Base-by-base conservation (phyloP, 2,797 vertebrate genomes). In the Spinus pinus region DNA sequence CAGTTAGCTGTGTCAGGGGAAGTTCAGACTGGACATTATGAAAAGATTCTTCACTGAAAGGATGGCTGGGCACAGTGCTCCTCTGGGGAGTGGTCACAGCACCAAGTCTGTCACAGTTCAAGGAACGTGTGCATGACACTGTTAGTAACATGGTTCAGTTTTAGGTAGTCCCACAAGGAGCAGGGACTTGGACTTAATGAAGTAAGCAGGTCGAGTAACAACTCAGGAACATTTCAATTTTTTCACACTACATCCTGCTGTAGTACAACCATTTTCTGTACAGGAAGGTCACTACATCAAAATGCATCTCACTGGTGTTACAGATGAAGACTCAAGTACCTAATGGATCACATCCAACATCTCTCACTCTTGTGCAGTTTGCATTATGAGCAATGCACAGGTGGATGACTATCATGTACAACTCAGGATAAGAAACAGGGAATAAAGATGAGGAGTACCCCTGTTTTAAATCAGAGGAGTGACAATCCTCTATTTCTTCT, bases 61-160 rank as follows among this genome's bases (percentile, higher is more conserved):
- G 13, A 7, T 30, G 20, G 15, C 54, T 0, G 0, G 27, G 12
- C 41, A 60, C 33, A 23, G 14, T 24, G 47, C 19, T 37, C 13
- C 49, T 47, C 42, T 69, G 16, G 20, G 23, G 31, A 54, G 16
- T 6, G 6, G 16, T 50, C 20, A 62, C 6, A 30, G 49, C 49
- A 82, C 17, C 35, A 22, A 18, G 37, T 6, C 27, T 37, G 49
- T 6, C 37, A 30, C 24, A 44, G 30, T 19, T 64, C 50, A 50
- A 30, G 56, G 28, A 37, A 19, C 2, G 1, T 2, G 5, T 25
- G 35, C 7, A 8, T 0, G 2, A 44, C 16, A 14, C n/a, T 62
- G 20, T 44, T 39, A 31, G 56, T 39, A 56, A 44, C 8, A 56
- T 0, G 0, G 8, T 21, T 57, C 12, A 8, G n/a, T 49, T 69